These are phyloP conservation scores for Scaptomyza graminum DNA, from an alignment of 1,140 invertebrate genomes.

Conservation along the genomic window DNA sequence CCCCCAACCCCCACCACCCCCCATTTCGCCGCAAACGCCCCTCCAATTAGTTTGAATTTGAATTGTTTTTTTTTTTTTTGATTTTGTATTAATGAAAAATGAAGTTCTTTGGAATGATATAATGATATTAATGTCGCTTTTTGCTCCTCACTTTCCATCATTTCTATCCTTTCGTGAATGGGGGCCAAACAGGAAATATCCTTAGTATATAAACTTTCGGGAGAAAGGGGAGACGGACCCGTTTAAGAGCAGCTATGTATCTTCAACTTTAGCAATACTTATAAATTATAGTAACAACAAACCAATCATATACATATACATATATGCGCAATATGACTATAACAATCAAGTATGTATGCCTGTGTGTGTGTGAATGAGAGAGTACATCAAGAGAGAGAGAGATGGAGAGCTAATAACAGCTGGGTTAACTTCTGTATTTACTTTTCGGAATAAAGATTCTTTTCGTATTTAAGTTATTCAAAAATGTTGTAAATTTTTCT, in stretches of 20 bases:
- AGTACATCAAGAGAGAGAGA: neutral
- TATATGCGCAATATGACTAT: conserved; percentile 39
- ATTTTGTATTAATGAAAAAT: neutral
- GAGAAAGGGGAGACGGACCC: too few species aligned
- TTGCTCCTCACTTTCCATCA: conserved; percentile 1
- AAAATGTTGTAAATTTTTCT: too few species aligned
- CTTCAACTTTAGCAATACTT: conserved; percentile 28
- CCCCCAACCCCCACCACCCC: conserved; percentile 5
- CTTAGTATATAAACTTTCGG: conserved; percentile 37
- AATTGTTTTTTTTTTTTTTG: conserved; percentile 9
- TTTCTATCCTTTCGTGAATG: neutral
- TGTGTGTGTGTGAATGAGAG: neutral
- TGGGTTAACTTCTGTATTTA: too few species aligned
- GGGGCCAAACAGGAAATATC: conserved; percentile 23
- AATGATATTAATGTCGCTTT: neutral
- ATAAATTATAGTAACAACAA: conserved; percentile 30
- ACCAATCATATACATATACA: conserved; percentile 34
- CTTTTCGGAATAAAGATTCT: too few species aligned
- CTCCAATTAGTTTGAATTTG: conserved; percentile 33
- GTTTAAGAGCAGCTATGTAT: conserved; percentile 1
- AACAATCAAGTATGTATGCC: neutral
- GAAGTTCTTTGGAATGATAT: neutral
- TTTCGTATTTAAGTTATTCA: too few species aligned
- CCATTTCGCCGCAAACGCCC: too few species aligned
- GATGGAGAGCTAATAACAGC: neutral